Base-by-base conservation (phyloP, 2,888 invertebrate genomes). In the Microctonus aethiopoides region DNA sequence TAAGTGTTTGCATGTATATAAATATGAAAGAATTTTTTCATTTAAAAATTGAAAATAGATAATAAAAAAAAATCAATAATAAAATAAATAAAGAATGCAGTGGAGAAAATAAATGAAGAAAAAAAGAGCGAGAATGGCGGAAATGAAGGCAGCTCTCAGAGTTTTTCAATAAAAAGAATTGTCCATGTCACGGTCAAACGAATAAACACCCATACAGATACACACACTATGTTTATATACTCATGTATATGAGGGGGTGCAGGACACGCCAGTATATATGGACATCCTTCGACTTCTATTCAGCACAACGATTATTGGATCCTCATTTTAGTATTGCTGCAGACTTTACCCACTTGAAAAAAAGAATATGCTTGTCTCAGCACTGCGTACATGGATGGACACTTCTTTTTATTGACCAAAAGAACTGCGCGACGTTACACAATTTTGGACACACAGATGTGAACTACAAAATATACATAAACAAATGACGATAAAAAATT, bases 321-420 rank as follows among this genome's bases (percentile, higher is more conserved):
- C 78, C 78, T 81, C 77, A 78, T 79, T 83, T 80, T 76, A 78
- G 75, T 77, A 16, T 16, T 5, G 41, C 16, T 46, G 76, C 80
- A 79, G 80, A 82, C 83, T 81, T 81, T 79, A 77, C 76, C 79
- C 81, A 79, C 83, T 82, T 76, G 78, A 78, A 62, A 29, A 29
- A 29, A 76, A 68, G 73, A 69, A 70, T 39, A 79, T 82, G 78
- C 77, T 78, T 76, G 79, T 81, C 84, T 83, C 84, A 83, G 81
- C 83, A 83, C n/a, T 39, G n/a, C 80, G 81, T n/a, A n/a, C 82
- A 81, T 75, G 73, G 67, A 75, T 65, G 72, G 64, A 68, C 61
- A 69, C 62, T 63, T 61, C 77, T 78, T 70, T 77, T 83, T n/a
- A 83, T 83, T 83, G 83, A 81, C 80, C 46, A 46, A 36, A 62